Evolutionary conservation across 2,113 vertebrate species (phyloP).

Genomic region (Xyliphius kryptos): DNA sequence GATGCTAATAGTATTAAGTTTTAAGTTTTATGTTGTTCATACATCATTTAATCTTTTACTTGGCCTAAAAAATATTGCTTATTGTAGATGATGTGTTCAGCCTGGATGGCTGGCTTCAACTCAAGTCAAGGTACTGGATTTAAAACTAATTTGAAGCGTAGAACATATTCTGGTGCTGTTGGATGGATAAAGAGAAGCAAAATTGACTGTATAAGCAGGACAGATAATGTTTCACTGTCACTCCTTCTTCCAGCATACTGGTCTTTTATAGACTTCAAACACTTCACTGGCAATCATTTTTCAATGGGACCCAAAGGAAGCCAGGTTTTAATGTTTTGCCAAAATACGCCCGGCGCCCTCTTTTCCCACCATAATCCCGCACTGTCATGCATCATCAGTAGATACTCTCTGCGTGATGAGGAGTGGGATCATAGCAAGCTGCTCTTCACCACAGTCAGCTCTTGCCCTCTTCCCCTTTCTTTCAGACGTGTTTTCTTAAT

Average conservation of each 20-base stretch:
- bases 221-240: conserved; percentile 71
- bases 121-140: conserved; percentile 67
- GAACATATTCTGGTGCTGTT: conserved; percentile 68
- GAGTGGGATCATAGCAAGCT: conserved; percentile 37
- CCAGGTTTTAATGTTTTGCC: conserved; percentile 58
- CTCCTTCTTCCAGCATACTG: conserved; percentile 49
- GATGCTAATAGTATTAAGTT: no score
- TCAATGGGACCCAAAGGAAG: conserved; percentile 73
- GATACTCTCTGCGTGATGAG: conserved; percentile 45
- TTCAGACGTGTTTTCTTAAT: conserved; percentile 60
- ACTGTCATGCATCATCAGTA: conserved; percentile 66
- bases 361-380: conserved; percentile 62
- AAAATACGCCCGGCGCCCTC: conserved; percentile 64
- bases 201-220: conserved; percentile 71
- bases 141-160: conserved; percentile 74
- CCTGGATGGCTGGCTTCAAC: conserved; percentile 68
- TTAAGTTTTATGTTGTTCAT: no score
- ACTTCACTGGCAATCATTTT: conserved; percentile 72
- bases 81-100: conserved; percentile 21
- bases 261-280: conserved; percentile 72
- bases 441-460: no score
- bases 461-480: conserved; percentile 50
- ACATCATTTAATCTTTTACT: no score
- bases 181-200: conserved; percentile 63
- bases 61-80: no score